Evolutionary conservation across 2,888 invertebrate genomes (phyloP), one percentile per base, ranked within the genome.

Genomic region (Ctenicera cuprea): DNA sequence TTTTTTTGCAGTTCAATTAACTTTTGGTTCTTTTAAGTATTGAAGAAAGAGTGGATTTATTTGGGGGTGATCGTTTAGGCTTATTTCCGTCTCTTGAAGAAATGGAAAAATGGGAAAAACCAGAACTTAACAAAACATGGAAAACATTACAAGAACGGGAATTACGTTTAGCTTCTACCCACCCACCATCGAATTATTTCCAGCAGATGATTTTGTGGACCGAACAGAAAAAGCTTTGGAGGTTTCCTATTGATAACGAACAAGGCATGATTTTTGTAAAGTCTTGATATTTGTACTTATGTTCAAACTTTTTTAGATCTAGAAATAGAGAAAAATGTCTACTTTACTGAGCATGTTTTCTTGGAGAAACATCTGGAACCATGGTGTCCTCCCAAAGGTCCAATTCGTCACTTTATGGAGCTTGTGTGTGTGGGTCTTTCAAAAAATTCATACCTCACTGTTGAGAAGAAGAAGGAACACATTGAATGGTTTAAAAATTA

Each of bases 201-300:
- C 94, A 99, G 86, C 96, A 99, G 87, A 94, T 97, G 93, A 94
- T 95, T 57, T 85, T 92, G 64, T 98, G 97, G 98, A 99, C 99
- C 0, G 92, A 97, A 68, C 93, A 97, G 85, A 97, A 97, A 48
- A 98, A 97, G 87, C 86, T 98, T 12, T 99, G 99, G 99, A 92
- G 93, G 78, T 99, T 98, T 85, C 99, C 99, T 0, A 97, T 99
- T 76, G 91, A 99, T 86, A 99, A 99, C 89, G 99, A 99, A 87
- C 95, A 96, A 90, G 98, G 96, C 94, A 71, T 22, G 18, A 61
- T 65, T 37, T 18, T 14, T 3, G n/a, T 12, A 41, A 64, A 48
- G 20, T 11, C 11, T 41, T 68, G 1, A 4, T 41, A 3, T 5
- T 41, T 14, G 3, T 11, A n/a, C 48, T 59, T 7, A 12, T 22